Base-by-base conservation (phyloP, 2,797 vertebrate genomes). In the Anguilla pacifica region DNA sequence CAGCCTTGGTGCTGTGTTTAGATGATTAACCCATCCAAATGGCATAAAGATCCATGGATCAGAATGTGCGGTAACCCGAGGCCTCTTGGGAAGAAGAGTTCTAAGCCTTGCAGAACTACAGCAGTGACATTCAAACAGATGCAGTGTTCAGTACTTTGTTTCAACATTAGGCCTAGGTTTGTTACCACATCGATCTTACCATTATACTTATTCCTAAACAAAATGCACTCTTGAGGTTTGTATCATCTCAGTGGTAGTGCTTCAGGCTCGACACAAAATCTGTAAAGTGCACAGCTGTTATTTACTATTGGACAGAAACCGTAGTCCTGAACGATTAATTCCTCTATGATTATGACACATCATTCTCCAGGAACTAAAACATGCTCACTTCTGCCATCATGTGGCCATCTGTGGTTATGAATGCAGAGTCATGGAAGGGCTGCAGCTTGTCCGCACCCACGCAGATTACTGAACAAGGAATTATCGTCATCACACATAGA, bases 301-400 rank as follows among this genome's bases (percentile, higher is more conserved):
- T 10, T 53, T 13, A 53, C 53, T 53, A 10, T 13, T 53, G 53
- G 53, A 10, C 15, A 19, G 55, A 57, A 57, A 57, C 55, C 55
- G 15, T 57, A 15, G 15, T 57, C 55, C 55, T 57, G 55, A 57
- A 57, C 1, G 55, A 57, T 19, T 3, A 57, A 13, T 15, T 57
- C 11, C 13, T 57, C 10, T 57, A 57, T 17, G 13, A 57, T 13
- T 57, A 57, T 57, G 13, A 57, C 51, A 53, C 51, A 53, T 15
- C 22, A 17, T 77, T 43, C 35, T 43, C 17, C 5, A 49, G 25
- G 15, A 11, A 49, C 43, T 79, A 9, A 49, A n/a, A 49, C 79
- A 25, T 87, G 79, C 59, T 28, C 86, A 28, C 28, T 83, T 59
- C 49, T 39, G n/a, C 57, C 86, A 64, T 46, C 77, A 25, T 64